Evolutionary conservation across 2,113 vertebrate species (phyloP).

Genomic region (Chelonoidis abingdonii): DNA sequence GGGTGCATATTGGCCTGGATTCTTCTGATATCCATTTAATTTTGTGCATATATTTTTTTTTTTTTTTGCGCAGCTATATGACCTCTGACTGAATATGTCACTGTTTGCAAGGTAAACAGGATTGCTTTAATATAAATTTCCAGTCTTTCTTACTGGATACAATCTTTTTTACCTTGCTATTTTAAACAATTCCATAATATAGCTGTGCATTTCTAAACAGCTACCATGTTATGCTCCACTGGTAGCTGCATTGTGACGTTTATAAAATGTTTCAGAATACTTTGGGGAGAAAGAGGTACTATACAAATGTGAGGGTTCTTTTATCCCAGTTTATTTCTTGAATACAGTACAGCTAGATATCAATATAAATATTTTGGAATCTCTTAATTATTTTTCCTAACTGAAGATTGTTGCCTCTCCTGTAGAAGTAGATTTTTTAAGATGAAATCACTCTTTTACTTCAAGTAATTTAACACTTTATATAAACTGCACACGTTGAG

Average conservation of each 20-base stretch:
- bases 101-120: not conserved
- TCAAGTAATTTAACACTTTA: not conserved
- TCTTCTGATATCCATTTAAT: not conserved
- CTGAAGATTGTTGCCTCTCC: not conserved
- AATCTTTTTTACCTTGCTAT: not conserved
- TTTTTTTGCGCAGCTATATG: not conserved
- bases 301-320: not conserved
- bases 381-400: not conserved
- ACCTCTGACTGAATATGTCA: not conserved
- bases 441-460: not conserved
- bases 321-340: not conserved
- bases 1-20: not conserved
- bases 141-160: not conserved
- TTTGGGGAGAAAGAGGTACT: not conserved
- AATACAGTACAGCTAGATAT: not conserved
- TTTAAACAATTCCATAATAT: not conserved
- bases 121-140: constrained; percentile 23
- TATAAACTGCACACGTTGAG: not conserved
- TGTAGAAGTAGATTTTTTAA: not conserved
- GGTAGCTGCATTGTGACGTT: not conserved
- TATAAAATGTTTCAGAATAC: not conserved
- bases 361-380: not conserved
- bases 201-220: not conserved
- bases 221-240: not conserved
- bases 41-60: not conserved